A percentile compares a stretch with the other conserved stretches of the same genome.
These are phyloP conservation scores for Hydriomena furcata DNA, from an alignment of 2,888 invertebrate genomes.

Conservation along the genomic window DNA sequence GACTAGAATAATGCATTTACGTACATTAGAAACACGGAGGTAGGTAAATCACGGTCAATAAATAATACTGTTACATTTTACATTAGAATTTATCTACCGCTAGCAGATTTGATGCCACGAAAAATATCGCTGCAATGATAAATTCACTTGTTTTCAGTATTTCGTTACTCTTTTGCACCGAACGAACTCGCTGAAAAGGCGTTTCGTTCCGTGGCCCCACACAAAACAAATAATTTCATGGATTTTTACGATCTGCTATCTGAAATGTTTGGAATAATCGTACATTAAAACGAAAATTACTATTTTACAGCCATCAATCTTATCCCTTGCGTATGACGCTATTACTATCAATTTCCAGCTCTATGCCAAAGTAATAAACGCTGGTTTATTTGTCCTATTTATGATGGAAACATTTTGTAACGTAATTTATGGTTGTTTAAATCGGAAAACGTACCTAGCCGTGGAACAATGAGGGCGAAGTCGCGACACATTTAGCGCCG, in stretches of 20 bases:
- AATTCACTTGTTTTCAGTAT: too few species aligned
- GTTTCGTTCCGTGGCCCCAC: not conserved
- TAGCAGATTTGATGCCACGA: not conserved
- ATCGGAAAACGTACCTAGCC: slow-evolving; percentile 23
- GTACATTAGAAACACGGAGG: not conserved
- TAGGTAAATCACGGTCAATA: slow-evolving; percentile 2
- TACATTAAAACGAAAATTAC: slow-evolving; percentile 14
- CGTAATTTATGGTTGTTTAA: slow-evolving; percentile 27
- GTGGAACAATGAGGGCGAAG: slow-evolving; percentile 39
- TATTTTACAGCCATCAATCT: slow-evolving; percentile 19
- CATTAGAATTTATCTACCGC: not conserved
- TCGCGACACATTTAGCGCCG: slow-evolving; percentile 45
- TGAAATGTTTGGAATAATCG: slow-evolving; percentile 14
- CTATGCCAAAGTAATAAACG: slow-evolving; percentile 29
- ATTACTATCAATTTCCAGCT: slow-evolving; percentile 22
- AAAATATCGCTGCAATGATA: not conserved
- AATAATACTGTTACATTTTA: not conserved
- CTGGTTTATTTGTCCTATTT: slow-evolving; percentile 24
- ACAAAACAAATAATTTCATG: slow-evolving; percentile 11
- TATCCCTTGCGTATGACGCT: slow-evolving; percentile 18
- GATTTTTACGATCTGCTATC: slow-evolving; percentile 9
- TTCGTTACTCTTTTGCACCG: too few species aligned
- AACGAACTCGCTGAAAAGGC: not conserved
- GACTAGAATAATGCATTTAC: slow-evolving; percentile 4
- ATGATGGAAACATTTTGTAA: slow-evolving; percentile 25